phyloP scores from a whole-genome alignment of 2,113 vertebrate species.

The Hassar affinis region DNA sequence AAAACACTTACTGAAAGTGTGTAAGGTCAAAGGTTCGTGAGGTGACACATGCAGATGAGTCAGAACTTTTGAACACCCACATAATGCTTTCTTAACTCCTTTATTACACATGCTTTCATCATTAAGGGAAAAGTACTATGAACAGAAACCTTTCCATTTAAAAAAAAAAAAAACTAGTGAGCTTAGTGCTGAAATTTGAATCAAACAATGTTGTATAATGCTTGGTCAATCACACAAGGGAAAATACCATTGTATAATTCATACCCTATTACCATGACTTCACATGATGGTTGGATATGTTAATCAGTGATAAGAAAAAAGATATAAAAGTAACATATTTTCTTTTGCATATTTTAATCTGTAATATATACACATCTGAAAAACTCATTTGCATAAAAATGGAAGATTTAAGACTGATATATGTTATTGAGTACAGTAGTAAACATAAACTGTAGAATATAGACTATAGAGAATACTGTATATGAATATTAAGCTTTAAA shows the following conservation, averaged over 20 bases:
- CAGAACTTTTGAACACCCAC: background rate
- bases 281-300: background rate
- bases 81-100: background rate
- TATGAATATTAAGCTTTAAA: background rate
- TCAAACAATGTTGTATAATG: background rate
- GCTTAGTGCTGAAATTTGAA: background rate
- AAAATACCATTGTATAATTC: background rate
- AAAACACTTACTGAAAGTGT: background rate
- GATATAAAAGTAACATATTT: too few relatives aligned
- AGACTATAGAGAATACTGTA: too few relatives aligned
- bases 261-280: background rate
- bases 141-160: background rate
- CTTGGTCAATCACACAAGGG: background rate
- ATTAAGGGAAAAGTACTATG: too few relatives aligned
- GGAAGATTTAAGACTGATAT: background rate
- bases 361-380: background rate
- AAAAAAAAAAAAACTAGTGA: background rate
- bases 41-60: conserved; percentile 11
- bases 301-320: background rate
- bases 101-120: background rate
- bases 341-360: background rate
- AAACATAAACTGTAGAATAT: background rate
- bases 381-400: background rate
- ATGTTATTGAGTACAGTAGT: background rate
- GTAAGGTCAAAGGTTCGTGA: background rate